phyloP scores from a whole-genome alignment of 2,888 invertebrate species.

The Diogma glabrata region DNA sequence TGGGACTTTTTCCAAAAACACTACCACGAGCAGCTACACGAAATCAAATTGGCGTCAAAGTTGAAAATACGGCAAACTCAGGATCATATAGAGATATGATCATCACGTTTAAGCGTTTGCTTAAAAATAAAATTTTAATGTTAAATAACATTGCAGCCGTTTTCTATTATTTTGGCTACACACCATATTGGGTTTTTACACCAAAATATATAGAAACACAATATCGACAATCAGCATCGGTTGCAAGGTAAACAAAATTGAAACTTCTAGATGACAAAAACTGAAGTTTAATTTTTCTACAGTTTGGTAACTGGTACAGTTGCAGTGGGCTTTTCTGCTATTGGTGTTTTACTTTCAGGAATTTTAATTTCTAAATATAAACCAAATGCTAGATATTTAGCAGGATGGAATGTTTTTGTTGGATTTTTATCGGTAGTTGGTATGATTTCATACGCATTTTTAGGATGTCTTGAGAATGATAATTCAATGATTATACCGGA shows the following conservation, averaged over 20 bases:
- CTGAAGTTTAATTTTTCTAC: no score
- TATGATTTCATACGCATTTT: slow-evolving; percentile 50
- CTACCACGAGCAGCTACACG: slow-evolving; percentile 50
- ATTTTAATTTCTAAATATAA: slow-evolving; percentile 52
- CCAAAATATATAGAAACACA: slow-evolving; percentile 77
- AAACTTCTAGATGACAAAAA: no score
- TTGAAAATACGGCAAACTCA: slow-evolving; percentile 24
- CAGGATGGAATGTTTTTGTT: slow-evolving; percentile 56
- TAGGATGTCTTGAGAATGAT: slow-evolving; percentile 53
- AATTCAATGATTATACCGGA: slow-evolving; percentile 32
- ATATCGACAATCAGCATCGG: slow-evolving; percentile 62
- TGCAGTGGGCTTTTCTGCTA: slow-evolving; percentile 55
- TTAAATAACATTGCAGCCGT: slow-evolving; percentile 62
- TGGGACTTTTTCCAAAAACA: slow-evolving; percentile 57
- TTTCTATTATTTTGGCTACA: slow-evolving; percentile 58
- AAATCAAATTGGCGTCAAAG: slow-evolving; percentile 23
- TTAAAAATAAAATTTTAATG: slow-evolving; percentile 55
- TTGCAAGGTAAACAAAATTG: no score
- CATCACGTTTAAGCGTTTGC: slow-evolving; percentile 47
- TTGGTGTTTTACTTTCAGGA: slow-evolving; percentile 56
- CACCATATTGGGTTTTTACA: slow-evolving; percentile 69
- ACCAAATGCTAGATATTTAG: slow-evolving; percentile 52
- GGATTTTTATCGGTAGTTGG: slow-evolving; percentile 50
- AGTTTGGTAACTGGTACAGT: slow-evolving; percentile 61
- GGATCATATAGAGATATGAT: slow-evolving; percentile 47